Conservation (phyloP, 2,113 vertebrate species). For the Silurus meridionalis region DNA sequence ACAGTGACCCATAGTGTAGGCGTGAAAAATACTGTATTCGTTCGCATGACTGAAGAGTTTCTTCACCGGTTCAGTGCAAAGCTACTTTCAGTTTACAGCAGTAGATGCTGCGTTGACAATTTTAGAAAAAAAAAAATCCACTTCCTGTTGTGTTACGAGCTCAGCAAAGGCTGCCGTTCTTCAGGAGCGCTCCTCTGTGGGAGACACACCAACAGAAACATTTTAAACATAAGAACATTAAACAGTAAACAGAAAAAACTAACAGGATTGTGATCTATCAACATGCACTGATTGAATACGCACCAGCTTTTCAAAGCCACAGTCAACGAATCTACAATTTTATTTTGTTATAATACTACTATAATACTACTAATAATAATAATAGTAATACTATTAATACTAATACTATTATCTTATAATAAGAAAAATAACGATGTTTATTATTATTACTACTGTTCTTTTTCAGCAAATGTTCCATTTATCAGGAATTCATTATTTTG, state of each 20-base stretch:
- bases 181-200: constrained; percentile 62
- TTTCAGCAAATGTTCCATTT: not conserved
- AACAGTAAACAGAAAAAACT: no score
- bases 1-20: not conserved
- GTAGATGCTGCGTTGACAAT: not conserved
- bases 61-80: not conserved
- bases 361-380: no score
- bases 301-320: not conserved
- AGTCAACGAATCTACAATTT: not conserved
- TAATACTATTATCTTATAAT: not conserved
- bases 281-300: not conserved
- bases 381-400: not conserved
- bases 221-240: no score
- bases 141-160: constrained; percentile 25
- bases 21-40: not conserved
- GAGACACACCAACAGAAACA: not conserved
- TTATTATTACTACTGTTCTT: no score
- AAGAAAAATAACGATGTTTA: no score
- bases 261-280: not conserved
- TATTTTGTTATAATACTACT: no score
- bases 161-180: constrained; percentile 69
- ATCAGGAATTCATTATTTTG: not conserved
- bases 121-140: not conserved
- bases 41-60: not conserved
- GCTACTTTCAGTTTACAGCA: not conserved